Evolutionary conservation across 2,113 vertebrate genomes (phyloP).

Genomic region (Apus apus): DNA sequence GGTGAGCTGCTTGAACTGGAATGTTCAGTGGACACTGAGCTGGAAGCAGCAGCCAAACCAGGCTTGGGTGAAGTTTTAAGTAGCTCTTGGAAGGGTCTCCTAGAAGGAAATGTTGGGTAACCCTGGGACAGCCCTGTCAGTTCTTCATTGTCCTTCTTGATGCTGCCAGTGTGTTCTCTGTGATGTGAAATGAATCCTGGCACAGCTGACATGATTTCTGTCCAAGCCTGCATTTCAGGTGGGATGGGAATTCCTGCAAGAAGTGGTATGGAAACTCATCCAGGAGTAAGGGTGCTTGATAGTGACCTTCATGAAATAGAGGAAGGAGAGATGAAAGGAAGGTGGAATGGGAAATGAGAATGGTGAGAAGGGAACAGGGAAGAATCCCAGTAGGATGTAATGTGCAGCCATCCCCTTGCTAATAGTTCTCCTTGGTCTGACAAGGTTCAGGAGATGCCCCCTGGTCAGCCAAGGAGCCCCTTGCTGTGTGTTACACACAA

Average conservation of each 20-base stretch:
- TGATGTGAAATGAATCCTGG: neutral
- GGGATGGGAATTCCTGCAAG: neutral
- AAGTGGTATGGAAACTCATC: neutral
- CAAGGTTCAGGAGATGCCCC: neutral
- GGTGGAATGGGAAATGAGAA: neutral
- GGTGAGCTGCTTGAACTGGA: neutral
- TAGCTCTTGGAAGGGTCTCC: neutral
- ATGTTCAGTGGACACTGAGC: neutral
- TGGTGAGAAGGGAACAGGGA: neutral
- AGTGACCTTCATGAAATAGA: neutral
- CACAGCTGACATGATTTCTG: neutral
- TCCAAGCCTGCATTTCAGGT: neutral
- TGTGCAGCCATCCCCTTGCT: neutral
- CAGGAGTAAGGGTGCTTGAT: neutral
- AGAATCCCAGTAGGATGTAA: neutral
- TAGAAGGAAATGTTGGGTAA: neutral
- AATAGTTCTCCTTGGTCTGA: neutral
- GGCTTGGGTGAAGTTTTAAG: neutral
- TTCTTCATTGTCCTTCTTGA: neutral
- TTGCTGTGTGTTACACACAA: neutral
- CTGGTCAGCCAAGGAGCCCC: neutral
- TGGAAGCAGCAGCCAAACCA: neutral
- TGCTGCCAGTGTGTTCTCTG: neutral
- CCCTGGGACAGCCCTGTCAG: neutral
- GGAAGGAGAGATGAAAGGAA: neutral